Evolutionary conservation across 2,888 invertebrate species (phyloP).

Genomic region (Trachelus tabidus): DNA sequence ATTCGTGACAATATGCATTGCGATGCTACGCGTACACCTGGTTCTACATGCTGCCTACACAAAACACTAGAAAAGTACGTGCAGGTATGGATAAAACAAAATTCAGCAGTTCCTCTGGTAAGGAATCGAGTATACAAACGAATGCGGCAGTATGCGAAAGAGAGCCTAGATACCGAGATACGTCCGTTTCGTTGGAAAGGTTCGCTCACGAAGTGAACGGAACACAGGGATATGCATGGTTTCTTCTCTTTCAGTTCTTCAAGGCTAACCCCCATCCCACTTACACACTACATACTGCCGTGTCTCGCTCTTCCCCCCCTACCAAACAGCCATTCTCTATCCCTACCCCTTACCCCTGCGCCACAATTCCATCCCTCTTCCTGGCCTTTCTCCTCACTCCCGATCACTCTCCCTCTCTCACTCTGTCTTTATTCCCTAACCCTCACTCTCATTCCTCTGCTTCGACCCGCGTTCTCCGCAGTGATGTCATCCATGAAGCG

Average conservation of each 20-base stretch:
- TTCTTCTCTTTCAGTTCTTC: conserved; percentile 36
- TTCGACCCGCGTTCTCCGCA: conserved; percentile 37
- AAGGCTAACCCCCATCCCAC: conserved; percentile 47
- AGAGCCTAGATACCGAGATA: background rate
- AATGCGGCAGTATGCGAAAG: background rate
- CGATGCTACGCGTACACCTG: too few relatives aligned
- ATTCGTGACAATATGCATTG: too few relatives aligned
- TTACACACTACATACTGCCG: conserved; percentile 33
- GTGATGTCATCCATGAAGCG: conserved; percentile 46
- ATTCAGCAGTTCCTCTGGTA: background rate
- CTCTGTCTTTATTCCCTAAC: conserved; percentile 20
- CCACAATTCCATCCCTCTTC: background rate
- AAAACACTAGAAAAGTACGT: background rate
- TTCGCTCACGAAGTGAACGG: conserved; percentile 30
- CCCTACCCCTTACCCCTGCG: background rate
- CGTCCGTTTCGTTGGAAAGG: background rate
- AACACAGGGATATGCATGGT: conserved; percentile 26
- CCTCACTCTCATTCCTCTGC: conserved; percentile 25
- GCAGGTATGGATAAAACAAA: background rate
- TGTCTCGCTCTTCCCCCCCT: background rate
- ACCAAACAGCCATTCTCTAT: conserved; percentile 11
- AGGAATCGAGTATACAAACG: background rate
- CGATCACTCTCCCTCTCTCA: conserved; percentile 25
- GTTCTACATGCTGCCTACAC: too few relatives aligned
- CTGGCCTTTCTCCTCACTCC: conserved; percentile 17